These are phyloP conservation scores for Ectropis crepuscularia DNA, from an alignment of 2,888 invertebrate species.

Conservation along the genomic window DNA sequence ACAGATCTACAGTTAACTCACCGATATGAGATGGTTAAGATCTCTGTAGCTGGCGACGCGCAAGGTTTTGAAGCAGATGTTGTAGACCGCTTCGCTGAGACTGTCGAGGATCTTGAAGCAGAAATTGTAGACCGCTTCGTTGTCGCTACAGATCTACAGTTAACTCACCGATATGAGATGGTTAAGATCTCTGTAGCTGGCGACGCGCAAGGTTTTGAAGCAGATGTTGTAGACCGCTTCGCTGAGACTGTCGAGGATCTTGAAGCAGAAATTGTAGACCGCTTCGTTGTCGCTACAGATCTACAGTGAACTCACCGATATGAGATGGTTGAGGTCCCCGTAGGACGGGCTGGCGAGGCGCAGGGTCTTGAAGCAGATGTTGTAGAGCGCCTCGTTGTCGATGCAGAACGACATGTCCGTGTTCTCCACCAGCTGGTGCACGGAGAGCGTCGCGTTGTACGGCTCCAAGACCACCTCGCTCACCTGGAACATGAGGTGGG, in stretches of 20 bases:
- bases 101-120: too few species aligned
- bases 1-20: too few species aligned
- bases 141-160: constrained; percentile 91
- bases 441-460: constrained; percentile 91
- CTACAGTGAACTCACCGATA: too few species aligned
- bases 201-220: constrained; percentile 88
- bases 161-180: too few species aligned
- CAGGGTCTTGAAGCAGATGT: constrained; percentile 91
- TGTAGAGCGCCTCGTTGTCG: constrained; percentile 92
- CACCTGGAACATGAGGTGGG: constrained; percentile 60
- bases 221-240: too few species aligned
- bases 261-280: constrained; percentile 92
- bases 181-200: constrained; percentile 91
- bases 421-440: constrained; percentile 91
- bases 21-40: constrained; percentile 91
- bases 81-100: too few species aligned
- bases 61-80: too few species aligned
- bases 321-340: constrained; percentile 91
- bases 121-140: constrained; percentile 92
- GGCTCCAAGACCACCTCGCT: constrained; percentile 91
- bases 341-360: constrained; percentile 90
- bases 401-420: constrained; percentile 91
- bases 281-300: constrained; percentile 93
- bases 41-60: constrained; percentile 90
- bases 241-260: too few species aligned